Conservation (phyloP, 2,797 vertebrate genomes). For the Anniella stebbinsi region DNA sequence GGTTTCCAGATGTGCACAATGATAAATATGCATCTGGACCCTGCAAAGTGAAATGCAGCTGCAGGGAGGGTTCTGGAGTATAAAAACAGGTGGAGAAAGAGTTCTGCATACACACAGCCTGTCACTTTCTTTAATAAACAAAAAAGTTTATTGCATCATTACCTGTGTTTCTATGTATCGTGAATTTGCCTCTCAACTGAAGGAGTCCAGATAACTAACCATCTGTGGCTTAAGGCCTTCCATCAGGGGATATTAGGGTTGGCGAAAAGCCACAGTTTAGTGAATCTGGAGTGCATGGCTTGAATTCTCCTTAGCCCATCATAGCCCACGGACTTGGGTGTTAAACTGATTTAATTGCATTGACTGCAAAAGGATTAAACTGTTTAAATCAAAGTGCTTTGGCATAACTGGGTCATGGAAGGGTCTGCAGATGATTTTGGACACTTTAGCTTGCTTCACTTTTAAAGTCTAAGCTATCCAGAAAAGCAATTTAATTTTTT, state of each 20-base stretch:
- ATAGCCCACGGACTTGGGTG: background rate
- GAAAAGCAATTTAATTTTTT: background rate
- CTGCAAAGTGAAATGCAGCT: background rate
- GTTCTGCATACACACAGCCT: background rate
- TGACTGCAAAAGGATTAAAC: constrained; percentile 20
- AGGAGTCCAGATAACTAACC: background rate
- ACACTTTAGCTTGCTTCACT: background rate
- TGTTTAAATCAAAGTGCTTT: constrained; percentile 17
- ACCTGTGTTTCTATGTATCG: background rate
- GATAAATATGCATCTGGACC: background rate
- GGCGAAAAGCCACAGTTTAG: background rate
- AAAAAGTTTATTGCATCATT: background rate
- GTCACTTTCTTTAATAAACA: background rate
- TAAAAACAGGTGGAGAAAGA: background rate
- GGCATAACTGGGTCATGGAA: constrained; percentile 19
- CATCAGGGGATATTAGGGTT: background rate
- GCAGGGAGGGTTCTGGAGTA: background rate
- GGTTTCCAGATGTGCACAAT: background rate
- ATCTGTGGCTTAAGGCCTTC: background rate
- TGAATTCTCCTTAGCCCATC: background rate
- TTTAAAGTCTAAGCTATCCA: background rate
- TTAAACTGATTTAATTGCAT: constrained; percentile 29
- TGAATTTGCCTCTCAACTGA: background rate
- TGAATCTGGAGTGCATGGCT: background rate
- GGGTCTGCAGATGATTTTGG: background rate